phyloP scores from a whole-genome alignment of 2,113 vertebrate species.

The Clarias gariepinus region DNA sequence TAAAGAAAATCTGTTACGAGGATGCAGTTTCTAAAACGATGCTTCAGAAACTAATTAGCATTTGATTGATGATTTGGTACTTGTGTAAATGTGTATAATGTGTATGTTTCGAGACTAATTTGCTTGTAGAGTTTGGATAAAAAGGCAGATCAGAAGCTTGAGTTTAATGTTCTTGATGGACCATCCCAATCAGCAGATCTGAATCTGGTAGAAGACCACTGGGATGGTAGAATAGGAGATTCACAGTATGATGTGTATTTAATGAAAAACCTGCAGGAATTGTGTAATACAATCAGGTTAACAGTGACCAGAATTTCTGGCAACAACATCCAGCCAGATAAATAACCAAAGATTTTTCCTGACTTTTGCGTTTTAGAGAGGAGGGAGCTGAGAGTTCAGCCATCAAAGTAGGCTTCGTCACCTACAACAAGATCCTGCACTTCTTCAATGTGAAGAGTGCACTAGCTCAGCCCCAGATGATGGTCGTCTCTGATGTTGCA shows the following conservation, averaged over 20 bases:
- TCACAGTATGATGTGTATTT: not conserved
- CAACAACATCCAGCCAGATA: too few species aligned
- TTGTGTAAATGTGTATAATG: too few species aligned
- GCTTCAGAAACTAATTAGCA: too few species aligned
- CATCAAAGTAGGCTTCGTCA: constrained; percentile 89
- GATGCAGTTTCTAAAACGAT: too few species aligned
- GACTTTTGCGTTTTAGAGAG: constrained; percentile 71
- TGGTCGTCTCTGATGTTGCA: constrained; percentile 90
- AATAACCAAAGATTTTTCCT: too few species aligned
- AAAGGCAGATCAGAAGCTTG: not conserved
- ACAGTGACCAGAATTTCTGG: not conserved
- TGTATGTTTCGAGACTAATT: too few species aligned
- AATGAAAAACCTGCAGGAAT: not conserved
- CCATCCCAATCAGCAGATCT: not conserved
- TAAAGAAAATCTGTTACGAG: too few species aligned
- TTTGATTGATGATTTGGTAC: too few species aligned
- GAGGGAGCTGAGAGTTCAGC: constrained; percentile 79
- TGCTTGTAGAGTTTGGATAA: too few species aligned
- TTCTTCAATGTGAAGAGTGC: constrained; percentile 95
- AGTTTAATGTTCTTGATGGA: not conserved
- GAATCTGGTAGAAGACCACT: not conserved
- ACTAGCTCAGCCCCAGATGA: constrained; percentile 96
- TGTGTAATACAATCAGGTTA: not conserved
- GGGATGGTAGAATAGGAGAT: not conserved
- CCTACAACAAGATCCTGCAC: constrained; percentile 93